These are phyloP conservation scores for Epirrhoe tristata DNA, from an alignment of 2,888 invertebrate species.

Conservation along the genomic window DNA sequence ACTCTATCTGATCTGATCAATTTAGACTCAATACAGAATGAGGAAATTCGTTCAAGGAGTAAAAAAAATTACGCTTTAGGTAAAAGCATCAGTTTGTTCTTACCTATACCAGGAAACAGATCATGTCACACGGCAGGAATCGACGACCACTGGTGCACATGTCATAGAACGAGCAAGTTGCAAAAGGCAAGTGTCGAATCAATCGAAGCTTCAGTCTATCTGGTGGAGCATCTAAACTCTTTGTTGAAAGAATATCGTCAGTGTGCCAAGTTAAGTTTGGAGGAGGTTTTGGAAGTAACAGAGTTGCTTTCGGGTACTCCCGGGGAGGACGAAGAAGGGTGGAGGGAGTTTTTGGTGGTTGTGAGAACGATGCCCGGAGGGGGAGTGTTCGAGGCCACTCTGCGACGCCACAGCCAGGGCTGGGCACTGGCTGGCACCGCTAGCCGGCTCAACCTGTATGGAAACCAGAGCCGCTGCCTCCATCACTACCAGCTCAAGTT, in stretches of 20 bases:
- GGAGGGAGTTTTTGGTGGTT: slow-evolving; percentile 87
- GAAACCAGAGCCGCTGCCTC: slow-evolving; percentile 92
- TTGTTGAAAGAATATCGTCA: slow-evolving; percentile 86
- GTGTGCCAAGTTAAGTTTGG: slow-evolving; percentile 88
- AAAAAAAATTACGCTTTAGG: slow-evolving; percentile 66
- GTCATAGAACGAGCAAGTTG: slow-evolving; percentile 88
- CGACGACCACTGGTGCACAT: slow-evolving; percentile 95
- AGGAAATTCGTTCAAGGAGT: slow-evolving; percentile 66
- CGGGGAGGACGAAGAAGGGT: slow-evolving; percentile 68
- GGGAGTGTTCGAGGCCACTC: slow-evolving; percentile 92
- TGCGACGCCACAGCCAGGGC: slow-evolving; percentile 68
- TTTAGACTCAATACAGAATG: slow-evolving; percentile 72
- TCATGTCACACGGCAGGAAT: slow-evolving; percentile 92
- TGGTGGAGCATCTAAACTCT: slow-evolving; percentile 88
- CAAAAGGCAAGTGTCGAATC: slow-evolving; percentile 82
- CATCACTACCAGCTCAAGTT: slow-evolving; percentile 90
- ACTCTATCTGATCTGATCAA: slow-evolving; percentile 90
- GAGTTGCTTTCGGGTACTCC: slow-evolving; percentile 80
- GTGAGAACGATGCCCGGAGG: slow-evolving; percentile 88
- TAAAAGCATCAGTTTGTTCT: slow-evolving; percentile 91
- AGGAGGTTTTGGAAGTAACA: slow-evolving; percentile 88
- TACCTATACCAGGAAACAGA: slow-evolving; percentile 88
- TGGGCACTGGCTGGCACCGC: slow-evolving; percentile 89
- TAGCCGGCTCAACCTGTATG: slow-evolving; percentile 92
- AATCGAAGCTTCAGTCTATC: slow-evolving; percentile 84